These are phyloP conservation scores for Blennius ocellaris DNA, from an alignment of 2,113 vertebrate species.

Conservation along the genomic window DNA sequence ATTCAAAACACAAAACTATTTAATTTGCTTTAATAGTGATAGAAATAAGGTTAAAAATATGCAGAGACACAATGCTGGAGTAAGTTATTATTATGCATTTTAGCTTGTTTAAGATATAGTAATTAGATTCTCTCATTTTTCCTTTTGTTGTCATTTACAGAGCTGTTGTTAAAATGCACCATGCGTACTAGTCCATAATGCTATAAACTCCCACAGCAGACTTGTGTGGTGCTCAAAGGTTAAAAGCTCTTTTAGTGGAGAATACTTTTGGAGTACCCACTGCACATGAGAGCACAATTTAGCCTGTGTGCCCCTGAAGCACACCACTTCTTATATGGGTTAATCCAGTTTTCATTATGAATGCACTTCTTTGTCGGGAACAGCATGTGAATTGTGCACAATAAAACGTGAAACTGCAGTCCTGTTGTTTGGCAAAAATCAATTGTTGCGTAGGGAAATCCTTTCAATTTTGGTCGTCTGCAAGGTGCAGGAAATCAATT, in stretches of 20 bases:
- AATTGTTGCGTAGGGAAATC: constrained; percentile 6
- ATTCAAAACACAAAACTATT: not conserved
- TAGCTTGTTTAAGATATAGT: not conserved
- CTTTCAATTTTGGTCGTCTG: constrained; percentile 28
- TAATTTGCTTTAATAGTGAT: not conserved
- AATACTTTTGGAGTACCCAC: constrained; percentile 47
- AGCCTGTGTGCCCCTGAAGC: constrained; percentile 36
- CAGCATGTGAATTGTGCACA: not conserved
- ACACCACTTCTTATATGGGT: constrained; percentile 19
- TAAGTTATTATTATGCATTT: not conserved
- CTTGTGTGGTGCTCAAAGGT: constrained; percentile 42
- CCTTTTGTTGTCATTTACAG: no score
- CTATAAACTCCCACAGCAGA: constrained; percentile 3
- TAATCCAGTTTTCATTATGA: constrained; percentile 41
- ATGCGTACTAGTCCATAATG: not conserved
- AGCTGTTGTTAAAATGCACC: constrained; percentile 1
- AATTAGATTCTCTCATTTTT: no score
- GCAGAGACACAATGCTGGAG: not conserved
- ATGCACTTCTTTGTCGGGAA: constrained; percentile 23
- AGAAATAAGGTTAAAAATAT: not conserved
- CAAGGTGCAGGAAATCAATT: constrained; percentile 37
- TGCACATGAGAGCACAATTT: constrained; percentile 49
- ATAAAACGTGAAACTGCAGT: not conserved
- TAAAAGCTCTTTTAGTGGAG: constrained; percentile 57
- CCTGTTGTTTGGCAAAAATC: constrained; percentile 18